Conservation (phyloP, 2,888 invertebrate species). For the Protophormia terraenovae region DNA sequence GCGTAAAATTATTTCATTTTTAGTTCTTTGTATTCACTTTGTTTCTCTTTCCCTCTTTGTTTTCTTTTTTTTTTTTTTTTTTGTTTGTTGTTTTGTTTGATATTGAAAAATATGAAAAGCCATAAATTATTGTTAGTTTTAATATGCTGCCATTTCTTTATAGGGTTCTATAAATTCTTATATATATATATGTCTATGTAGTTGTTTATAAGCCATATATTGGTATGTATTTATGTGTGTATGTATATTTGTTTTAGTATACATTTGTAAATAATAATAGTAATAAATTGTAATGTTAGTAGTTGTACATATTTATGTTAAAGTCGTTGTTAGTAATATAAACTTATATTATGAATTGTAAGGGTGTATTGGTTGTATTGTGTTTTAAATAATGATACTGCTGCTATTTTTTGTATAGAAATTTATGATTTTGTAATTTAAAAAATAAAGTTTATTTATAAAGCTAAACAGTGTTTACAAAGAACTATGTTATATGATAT, state of each 20-base stretch:
- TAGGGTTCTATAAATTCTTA: slow-evolving; percentile 41
- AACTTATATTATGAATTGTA: slow-evolving; percentile 27
- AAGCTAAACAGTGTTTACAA: too few relatives aligned
- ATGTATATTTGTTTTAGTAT: not conserved
- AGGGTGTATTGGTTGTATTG: not conserved
- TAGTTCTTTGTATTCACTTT: too few relatives aligned
- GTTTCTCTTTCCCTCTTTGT: too few relatives aligned
- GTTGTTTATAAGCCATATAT: not conserved
- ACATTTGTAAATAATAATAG: slow-evolving; percentile 54
- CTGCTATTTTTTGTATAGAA: not conserved
- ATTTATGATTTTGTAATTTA: slow-evolving; percentile 15
- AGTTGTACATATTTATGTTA: not conserved
- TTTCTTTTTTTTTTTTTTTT: slow-evolving; percentile 1
- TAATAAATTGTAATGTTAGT: slow-evolving; percentile 64
- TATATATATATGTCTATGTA: not conserved
- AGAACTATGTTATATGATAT: too few relatives aligned
- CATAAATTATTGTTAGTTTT: slow-evolving; percentile 67
- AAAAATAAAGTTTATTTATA: too few relatives aligned
- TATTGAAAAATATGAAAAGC: slow-evolving; percentile 61
- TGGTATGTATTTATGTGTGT: not conserved
- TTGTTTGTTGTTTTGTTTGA: slow-evolving; percentile 3
- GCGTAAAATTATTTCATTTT: not conserved
- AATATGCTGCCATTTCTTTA: slow-evolving; percentile 62
- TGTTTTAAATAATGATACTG: not conserved
- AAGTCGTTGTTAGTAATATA: slow-evolving; percentile 13